Percentiles rank a stretch among this genome's conserved stretches.
These are phyloP conservation scores for Schlechtendalia chinensis DNA, from an alignment of 1,140 invertebrate species.

Conservation along the genomic window DNA sequence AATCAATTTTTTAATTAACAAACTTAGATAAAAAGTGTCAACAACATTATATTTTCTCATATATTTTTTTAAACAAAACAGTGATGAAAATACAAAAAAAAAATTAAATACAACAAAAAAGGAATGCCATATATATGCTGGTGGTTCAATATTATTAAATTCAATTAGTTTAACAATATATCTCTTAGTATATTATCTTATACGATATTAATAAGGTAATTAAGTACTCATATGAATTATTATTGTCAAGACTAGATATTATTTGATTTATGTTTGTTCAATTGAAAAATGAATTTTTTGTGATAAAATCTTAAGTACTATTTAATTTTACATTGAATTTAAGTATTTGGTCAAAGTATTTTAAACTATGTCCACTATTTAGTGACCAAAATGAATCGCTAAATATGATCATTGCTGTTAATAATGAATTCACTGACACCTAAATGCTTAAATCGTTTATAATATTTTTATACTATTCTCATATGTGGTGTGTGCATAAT, in stretches of 20 bases:
- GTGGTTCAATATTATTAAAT: neutral
- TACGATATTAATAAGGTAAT: neutral
- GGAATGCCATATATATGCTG: conserved; percentile 16
- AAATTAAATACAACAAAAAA: neutral
- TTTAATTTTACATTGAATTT: neutral
- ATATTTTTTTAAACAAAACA: neutral
- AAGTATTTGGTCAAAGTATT: neutral
- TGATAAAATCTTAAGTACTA: neutral
- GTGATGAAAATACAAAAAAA: neutral
- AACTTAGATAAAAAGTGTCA: conserved; percentile 6
- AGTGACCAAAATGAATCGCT: neutral
- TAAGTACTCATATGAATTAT: conserved; percentile 12
- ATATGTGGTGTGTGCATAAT: no score
- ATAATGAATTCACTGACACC: neutral
- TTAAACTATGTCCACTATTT: neutral
- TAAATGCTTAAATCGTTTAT: neutral
- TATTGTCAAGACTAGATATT: conserved; percentile 45
- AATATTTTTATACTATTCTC: neutral
- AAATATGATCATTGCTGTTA: neutral
- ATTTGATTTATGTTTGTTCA: conserved; percentile 15
- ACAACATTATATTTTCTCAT: neutral
- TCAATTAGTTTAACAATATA: neutral
- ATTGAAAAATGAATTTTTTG: neutral
- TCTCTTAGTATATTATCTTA: neutral
- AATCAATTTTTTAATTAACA: neutral